These are phyloP conservation scores for Forbesichthys papilliferus DNA, from an alignment of 2,113 vertebrate species.

Conservation along the genomic window DNA sequence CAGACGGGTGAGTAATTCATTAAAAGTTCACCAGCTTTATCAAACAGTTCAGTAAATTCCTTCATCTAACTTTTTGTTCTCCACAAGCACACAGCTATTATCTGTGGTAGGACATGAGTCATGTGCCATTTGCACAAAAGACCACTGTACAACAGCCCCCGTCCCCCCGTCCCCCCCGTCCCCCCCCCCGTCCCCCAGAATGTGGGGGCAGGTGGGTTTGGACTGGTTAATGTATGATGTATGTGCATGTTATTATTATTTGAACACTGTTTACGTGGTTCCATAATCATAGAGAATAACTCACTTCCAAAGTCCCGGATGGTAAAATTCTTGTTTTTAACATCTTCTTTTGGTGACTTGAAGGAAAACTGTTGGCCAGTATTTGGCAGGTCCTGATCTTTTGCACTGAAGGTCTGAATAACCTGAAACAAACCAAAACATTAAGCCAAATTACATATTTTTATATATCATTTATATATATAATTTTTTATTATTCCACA, in stretches of 20 bases:
- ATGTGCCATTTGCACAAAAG: no score
- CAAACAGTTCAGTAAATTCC: no score
- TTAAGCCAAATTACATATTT: no score
- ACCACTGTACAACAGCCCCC: no score
- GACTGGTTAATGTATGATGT: no score
- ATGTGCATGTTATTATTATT: neutral
- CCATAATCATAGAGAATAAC: constrained; percentile 42
- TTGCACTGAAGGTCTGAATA: constrained; percentile 89
- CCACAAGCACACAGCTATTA: no score
- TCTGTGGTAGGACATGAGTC: no score
- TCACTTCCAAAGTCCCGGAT: constrained; percentile 95
- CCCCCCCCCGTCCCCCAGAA: no score
- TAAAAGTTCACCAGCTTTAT: no score
- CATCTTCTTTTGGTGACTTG: constrained; percentile 83
- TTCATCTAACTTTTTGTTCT: no score
- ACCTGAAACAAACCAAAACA: constrained; percentile 75
- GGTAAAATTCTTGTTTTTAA: constrained; percentile 92
- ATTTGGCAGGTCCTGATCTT: constrained; percentile 87
- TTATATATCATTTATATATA: neutral
- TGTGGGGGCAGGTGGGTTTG: neutral
- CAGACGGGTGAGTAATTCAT: no score
- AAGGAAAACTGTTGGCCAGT: constrained; percentile 91
- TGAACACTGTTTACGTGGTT: neutral
- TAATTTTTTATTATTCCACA: neutral
- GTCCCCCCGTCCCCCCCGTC: no score